phyloP scores from a whole-genome alignment of 1,140 invertebrate species.

The Eurosta solidaginis region DNA sequence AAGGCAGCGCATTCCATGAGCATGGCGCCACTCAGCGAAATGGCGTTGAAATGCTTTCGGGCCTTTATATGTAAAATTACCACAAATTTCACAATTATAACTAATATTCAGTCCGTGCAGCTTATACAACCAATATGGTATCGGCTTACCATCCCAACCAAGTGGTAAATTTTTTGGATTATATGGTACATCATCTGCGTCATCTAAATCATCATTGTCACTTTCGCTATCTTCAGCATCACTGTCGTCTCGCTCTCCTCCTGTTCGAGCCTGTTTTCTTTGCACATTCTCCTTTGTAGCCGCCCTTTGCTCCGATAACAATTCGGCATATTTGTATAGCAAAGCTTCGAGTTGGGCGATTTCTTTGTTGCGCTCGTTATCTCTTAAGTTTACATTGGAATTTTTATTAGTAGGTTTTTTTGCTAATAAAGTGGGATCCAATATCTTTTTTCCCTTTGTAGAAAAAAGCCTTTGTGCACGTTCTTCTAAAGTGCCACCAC shows the following conservation, averaged over 20 bases:
- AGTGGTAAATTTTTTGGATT: constrained; percentile 99
- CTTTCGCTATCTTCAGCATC: constrained; percentile 89
- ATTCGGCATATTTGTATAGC: constrained; percentile 83
- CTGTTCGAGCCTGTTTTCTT: constrained; percentile 94
- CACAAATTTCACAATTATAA: constrained; percentile 99
- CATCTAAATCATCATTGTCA: constrained; percentile 82
- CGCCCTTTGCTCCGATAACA: constrained; percentile 80
- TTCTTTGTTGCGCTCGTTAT: constrained; percentile 78
- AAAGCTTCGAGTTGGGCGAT: constrained; percentile 87
- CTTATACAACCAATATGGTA: constrained; percentile 99
- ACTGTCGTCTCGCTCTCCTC: constrained; percentile 90
- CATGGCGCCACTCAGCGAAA: constrained; percentile 99
- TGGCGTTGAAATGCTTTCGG: constrained; percentile 99
- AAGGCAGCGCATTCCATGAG: constrained; percentile 98
- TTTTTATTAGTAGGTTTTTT: constrained; percentile 76
- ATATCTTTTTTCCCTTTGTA: constrained; percentile 90
- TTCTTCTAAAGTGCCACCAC: constrained; percentile 97
- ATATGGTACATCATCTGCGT: constrained; percentile 94
- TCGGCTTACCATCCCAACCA: constrained; percentile 99
- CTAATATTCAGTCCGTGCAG: constrained; percentile 98
- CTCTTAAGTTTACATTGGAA: constrained; percentile 67
- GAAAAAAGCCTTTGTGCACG: constrained; percentile 92
- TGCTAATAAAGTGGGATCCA: constrained; percentile 89
- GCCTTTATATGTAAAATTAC: constrained; percentile 99
- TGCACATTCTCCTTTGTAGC: constrained; percentile 98